Evolutionary conservation across 2,113 vertebrate species (phyloP).

Genomic region (Athene noctua): DNA sequence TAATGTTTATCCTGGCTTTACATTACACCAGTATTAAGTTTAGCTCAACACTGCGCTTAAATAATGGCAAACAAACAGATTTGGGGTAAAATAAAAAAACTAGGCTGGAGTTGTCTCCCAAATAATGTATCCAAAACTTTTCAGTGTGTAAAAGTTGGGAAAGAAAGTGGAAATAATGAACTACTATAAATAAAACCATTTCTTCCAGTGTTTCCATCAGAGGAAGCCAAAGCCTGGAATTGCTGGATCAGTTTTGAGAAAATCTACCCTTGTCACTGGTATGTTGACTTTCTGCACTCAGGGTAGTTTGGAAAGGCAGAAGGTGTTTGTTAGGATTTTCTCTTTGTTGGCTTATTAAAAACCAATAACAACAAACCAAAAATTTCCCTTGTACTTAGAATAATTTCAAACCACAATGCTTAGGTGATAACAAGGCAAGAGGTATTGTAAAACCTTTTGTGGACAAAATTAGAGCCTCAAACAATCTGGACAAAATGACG

Average conservation of each 20-base stretch:
- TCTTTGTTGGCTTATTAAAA: neutral
- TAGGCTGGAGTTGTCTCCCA: neutral
- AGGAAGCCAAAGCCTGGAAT: slow-evolving; percentile 9
- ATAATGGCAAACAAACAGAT: neutral
- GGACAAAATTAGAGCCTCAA: neutral
- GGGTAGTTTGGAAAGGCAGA: neutral
- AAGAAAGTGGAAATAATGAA: slow-evolving; percentile 33
- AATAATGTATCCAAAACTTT: neutral
- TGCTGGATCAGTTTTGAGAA: neutral
- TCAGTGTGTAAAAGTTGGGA: neutral
- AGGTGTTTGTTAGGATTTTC: neutral
- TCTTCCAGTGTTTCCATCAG: neutral
- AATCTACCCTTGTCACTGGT: neutral
- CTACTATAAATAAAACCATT: neutral
- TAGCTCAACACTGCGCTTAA: neutral
- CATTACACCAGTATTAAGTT: neutral
- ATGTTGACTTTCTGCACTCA: rapidly evolving
- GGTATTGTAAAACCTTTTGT: neutral
- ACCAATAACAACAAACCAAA: neutral
- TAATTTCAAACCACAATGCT: neutral
- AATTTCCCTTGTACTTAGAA: neutral
- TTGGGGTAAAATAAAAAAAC: neutral
- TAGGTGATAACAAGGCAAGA: neutral
- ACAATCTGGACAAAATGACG: neutral
- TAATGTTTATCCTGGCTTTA: neutral